phyloP scores from a whole-genome alignment of 2,113 vertebrate genomes.

The Ornithorhynchus anatinus region DNA sequence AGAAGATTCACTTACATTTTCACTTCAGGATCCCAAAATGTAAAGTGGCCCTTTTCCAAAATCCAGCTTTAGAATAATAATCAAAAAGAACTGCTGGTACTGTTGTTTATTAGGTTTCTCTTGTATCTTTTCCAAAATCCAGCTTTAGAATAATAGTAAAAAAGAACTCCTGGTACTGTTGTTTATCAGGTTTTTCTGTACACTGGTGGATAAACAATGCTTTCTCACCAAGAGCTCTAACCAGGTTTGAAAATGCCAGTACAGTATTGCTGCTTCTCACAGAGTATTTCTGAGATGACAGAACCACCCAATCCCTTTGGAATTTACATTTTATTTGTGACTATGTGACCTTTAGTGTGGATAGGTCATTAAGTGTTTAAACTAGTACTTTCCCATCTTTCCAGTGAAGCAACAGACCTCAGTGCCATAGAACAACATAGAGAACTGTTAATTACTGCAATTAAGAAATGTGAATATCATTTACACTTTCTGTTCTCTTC shows the following conservation, averaged over 20 bases:
- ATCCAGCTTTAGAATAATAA: too few relatives aligned
- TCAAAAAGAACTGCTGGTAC: too few relatives aligned
- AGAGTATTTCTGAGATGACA: neutral
- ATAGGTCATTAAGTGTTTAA: neutral
- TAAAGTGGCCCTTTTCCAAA: too few relatives aligned
- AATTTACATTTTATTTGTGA: neutral
- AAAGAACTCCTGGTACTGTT: too few relatives aligned
- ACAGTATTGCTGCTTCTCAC: neutral
- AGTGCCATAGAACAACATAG: conserved; percentile 38
- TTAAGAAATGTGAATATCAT: conserved; percentile 60
- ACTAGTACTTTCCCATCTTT: conserved; percentile 20
- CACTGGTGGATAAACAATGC: too few relatives aligned
- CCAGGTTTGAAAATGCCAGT: neutral
- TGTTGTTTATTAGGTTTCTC: too few relatives aligned
- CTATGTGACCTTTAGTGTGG: neutral
- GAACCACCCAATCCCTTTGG: neutral
- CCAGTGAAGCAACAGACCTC: conserved; percentile 32
- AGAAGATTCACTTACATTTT: too few relatives aligned
- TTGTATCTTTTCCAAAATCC: too few relatives aligned
- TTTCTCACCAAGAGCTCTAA: conserved; percentile 8
- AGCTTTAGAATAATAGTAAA: too few relatives aligned
- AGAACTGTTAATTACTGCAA: conserved; percentile 61
- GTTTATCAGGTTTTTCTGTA: too few relatives aligned
- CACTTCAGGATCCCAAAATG: too few relatives aligned
- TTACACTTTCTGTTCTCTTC: conserved; percentile 59